Percentiles rank a stretch among this genome's conserved stretches.
These are phyloP conservation scores for Mythimna lalbum DNA, from an alignment of 2,888 invertebrate species.

Conservation along the genomic window DNA sequence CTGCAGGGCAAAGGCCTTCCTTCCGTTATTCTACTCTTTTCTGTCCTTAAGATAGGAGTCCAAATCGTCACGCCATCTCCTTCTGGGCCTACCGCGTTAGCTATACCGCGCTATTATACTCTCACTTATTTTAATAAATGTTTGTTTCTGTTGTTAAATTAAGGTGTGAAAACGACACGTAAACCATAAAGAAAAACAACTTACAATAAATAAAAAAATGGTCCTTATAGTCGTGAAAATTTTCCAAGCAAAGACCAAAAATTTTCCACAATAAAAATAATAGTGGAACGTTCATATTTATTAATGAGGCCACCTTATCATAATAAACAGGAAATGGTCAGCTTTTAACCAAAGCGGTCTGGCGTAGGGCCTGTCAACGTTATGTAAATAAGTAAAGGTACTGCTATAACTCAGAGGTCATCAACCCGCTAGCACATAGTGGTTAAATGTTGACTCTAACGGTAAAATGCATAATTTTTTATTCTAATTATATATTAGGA, in stretches of 20 bases:
- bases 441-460: conserved; percentile 8
- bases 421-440: conserved; percentile 23
- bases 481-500: no score
- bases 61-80: no score
- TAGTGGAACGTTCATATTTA: conserved; percentile 8
- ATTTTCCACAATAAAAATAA: neutral
- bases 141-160: no score
- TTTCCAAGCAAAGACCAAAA: conserved; percentile 1
- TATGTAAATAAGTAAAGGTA: conserved; percentile 43
- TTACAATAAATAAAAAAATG: neutral
- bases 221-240: neutral
- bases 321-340: conserved; percentile 35
- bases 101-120: no score
- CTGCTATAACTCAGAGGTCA: conserved; percentile 37
- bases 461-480: neutral
- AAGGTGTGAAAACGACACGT: no score
- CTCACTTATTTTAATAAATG: no score
- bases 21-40: no score
- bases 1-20: no score
- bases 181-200: neutral
- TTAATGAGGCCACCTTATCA: conserved; percentile 31
- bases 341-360: conserved; percentile 42
- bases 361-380: conserved; percentile 37
- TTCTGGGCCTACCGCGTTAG: no score
- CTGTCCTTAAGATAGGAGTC: no score